phyloP scores from a whole-genome alignment of 2,888 invertebrate genomes.

The Cantharis lateralis region DNA sequence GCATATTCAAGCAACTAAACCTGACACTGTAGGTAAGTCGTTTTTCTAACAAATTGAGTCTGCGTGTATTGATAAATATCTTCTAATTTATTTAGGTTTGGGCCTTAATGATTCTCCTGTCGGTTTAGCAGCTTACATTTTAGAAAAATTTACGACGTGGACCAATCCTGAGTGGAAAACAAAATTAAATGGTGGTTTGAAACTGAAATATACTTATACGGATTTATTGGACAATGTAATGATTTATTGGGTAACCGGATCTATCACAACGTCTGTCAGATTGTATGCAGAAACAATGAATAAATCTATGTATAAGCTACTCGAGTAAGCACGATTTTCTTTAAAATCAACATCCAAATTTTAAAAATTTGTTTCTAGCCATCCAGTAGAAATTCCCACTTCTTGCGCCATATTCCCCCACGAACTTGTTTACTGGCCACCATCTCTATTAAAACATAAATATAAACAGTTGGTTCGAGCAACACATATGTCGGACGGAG shows the following conservation, averaged over 20 bases:
- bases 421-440: constrained; percentile 67
- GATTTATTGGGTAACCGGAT: constrained; percentile 79
- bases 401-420: constrained; percentile 75
- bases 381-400: constrained; percentile 69
- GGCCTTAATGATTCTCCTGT: constrained; percentile 77
- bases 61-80: too few species aligned
- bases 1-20: constrained; percentile 86
- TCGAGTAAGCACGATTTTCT: constrained; percentile 29
- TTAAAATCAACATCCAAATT: neutral
- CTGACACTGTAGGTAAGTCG: constrained; percentile 78
- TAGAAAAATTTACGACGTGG: constrained; percentile 87
- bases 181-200: constrained; percentile 69
- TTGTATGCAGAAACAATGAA: constrained; percentile 71
- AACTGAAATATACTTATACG: constrained; percentile 69
- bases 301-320: constrained; percentile 31
- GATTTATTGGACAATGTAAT: constrained; percentile 78
- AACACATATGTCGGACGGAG: constrained; percentile 68
- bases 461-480: constrained; percentile 56
- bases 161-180: constrained; percentile 61
- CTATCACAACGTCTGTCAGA: constrained; percentile 75
- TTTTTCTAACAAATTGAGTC: neutral
- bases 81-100: constrained; percentile 58
- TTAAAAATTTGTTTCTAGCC: constrained; percentile 56
- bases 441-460: constrained; percentile 62
- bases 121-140: constrained; percentile 85